These are phyloP conservation scores for Apis dorsata DNA, from an alignment of 1,140 invertebrate species.

Conservation along the genomic window DNA sequence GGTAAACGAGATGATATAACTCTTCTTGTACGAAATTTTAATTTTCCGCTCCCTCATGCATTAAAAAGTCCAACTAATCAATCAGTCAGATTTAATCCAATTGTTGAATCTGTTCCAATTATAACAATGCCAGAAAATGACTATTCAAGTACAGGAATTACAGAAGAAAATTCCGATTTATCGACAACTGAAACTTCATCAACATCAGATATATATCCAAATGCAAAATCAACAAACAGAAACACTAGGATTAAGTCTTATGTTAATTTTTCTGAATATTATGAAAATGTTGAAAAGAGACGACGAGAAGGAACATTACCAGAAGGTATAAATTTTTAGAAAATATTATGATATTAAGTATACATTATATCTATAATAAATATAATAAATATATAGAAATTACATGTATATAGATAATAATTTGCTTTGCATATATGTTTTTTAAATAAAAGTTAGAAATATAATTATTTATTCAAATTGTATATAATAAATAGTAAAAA, in stretches of 20 bases:
- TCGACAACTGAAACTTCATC: constrained; percentile 75
- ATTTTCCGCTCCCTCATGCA: constrained; percentile 87
- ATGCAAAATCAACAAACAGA: constrained; percentile 73
- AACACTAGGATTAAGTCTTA: constrained; percentile 88
- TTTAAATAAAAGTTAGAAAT: constrained; percentile 20
- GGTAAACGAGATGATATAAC: constrained; percentile 89
- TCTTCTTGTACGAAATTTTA: constrained; percentile 92
- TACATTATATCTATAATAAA: not conserved
- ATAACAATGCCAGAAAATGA: constrained; percentile 56
- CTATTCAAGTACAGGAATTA: constrained; percentile 65
- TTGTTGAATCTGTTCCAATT: constrained; percentile 79
- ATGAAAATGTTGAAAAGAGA: constrained; percentile 85
- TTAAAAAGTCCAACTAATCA: constrained; percentile 80
- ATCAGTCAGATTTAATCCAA: constrained; percentile 82
- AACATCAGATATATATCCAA: constrained; percentile 79
- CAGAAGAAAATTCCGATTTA: constrained; percentile 69
- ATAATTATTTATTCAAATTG: constrained; percentile 7
- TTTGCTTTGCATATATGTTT: not conserved
- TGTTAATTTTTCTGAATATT: constrained; percentile 92
- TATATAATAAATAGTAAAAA: not conserved
- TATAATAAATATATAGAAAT: not conserved
- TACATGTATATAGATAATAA: constrained; percentile 3
- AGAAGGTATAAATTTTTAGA: constrained; percentile 78
- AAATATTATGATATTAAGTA: not conserved
- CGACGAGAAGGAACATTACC: constrained; percentile 82